Conservation (phyloP, 2,888 invertebrate species). For the Pristionchus japonicus region DNA sequence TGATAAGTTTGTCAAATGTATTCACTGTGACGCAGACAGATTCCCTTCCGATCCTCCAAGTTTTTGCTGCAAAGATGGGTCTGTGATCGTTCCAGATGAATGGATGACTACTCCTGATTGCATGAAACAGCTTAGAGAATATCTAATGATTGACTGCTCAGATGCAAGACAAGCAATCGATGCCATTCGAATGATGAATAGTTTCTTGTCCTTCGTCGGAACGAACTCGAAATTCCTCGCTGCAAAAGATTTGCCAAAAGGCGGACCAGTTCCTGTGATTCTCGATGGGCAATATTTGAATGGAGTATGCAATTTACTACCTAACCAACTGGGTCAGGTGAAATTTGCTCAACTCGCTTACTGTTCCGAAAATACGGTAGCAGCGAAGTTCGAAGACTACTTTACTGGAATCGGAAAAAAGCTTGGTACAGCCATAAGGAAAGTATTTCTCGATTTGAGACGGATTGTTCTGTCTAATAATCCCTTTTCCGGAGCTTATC, state of each 20-base stretch:
- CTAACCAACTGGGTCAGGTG: background rate
- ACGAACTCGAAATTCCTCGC: background rate
- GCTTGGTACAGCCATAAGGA: background rate
- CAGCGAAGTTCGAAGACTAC: background rate
- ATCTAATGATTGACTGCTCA: background rate
- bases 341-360: background rate
- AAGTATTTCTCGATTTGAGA: background rate
- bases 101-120: background rate
- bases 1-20: background rate
- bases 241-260: background rate
- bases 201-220: background rate
- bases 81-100: background rate
- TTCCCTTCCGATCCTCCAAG: background rate
- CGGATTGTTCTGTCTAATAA: background rate
- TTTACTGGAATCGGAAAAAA: background rate
- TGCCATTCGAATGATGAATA: background rate
- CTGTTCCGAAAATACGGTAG: background rate
- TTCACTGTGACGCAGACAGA: background rate
- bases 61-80: background rate
- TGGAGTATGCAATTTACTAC: background rate
- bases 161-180: background rate
- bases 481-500: background rate
- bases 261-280: background rate
- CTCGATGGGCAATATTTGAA: background rate
- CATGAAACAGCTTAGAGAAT: background rate